Base-by-base conservation (phyloP, 2,113 vertebrate species). In the Rhineura floridana region DNA sequence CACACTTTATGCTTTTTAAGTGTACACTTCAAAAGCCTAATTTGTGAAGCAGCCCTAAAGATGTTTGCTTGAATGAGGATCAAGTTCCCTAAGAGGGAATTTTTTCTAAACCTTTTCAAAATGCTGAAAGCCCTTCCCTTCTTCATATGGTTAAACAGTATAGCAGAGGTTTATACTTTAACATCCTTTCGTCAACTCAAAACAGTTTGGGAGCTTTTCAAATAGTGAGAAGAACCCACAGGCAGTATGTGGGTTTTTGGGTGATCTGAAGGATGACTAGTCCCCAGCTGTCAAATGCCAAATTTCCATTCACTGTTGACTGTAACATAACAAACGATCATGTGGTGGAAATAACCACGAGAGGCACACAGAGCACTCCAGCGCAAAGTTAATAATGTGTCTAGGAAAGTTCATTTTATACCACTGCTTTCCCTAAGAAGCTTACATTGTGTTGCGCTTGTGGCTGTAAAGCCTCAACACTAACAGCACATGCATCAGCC, bases 321-420 rank as follows among this genome's bases (percentile, higher is more conserved):
- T 86, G 79, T 9, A 75, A 93, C 91, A 90, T 87, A 92, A 9
- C 55, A 90, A 79, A 50, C 1, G 25, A 23, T 36, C 55, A 73
- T 1, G 6, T 0, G 3, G 52, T 86, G 92, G 95, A 93, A 94
- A 93, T 85, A 94, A 88, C 83, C 65, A 70, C 3, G 0, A 36
- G 63, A 94, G 83, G 89, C 84, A 92, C 50, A 84, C 25, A 82
- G 67, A 36, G 90, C 83, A 81, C 90, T 87, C 81, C 30, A 88
- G 39, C 42, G 72, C 3, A 11, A 21, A 85, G 36, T 17, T 25
- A 76, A 76, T 90, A 59, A 81, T 17, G 3, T 7, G 19, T 84
- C 70, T 85, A 42, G 85, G 80, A 55, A 88, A 94, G 79, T 82
- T 67, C 62, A 65, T 81, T 88, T 83, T 84, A 39, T 72, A n/a